phyloP scores from a whole-genome alignment of 2,797 vertebrate genomes.

The Anguilla obscura region DNA sequence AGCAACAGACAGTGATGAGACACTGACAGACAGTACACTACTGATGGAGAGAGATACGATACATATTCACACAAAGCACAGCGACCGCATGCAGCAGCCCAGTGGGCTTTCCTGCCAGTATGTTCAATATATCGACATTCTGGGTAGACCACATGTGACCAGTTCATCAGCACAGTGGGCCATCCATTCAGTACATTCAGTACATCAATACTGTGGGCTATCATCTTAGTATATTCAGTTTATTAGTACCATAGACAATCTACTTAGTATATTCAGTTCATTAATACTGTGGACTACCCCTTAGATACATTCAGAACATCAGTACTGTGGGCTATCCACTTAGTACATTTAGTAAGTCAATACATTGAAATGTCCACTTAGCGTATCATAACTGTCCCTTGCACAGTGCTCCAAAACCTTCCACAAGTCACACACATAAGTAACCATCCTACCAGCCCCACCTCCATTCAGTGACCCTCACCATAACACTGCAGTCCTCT shows the following conservation, averaged over 20 bases:
- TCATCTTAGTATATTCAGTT: not conserved
- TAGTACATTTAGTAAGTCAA: not conserved
- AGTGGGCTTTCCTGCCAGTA: not conserved
- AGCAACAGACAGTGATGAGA: not conserved
- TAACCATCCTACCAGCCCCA: not conserved
- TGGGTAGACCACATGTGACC: not conserved
- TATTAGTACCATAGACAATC: not conserved
- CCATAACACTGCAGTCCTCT: conserved; percentile 90
- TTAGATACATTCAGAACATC: not conserved
- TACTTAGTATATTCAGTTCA: not conserved
- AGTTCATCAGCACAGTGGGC: not conserved
- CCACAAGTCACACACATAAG: not conserved
- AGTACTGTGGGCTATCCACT: not conserved
- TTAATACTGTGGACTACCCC: not conserved
- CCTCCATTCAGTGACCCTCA: conserved; percentile 51
- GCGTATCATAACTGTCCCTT: not conserved
- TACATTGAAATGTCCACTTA: not conserved
- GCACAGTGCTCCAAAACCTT: not conserved
- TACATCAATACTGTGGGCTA: not conserved
- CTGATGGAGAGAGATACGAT: not conserved
- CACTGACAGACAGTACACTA: not conserved
- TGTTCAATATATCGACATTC: not conserved
- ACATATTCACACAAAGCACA: not conserved
- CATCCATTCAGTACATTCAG: not conserved
- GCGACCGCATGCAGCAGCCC: not conserved